phyloP scores from a whole-genome alignment of 1,140 invertebrate genomes.

The Calycopis cecrops region DNA sequence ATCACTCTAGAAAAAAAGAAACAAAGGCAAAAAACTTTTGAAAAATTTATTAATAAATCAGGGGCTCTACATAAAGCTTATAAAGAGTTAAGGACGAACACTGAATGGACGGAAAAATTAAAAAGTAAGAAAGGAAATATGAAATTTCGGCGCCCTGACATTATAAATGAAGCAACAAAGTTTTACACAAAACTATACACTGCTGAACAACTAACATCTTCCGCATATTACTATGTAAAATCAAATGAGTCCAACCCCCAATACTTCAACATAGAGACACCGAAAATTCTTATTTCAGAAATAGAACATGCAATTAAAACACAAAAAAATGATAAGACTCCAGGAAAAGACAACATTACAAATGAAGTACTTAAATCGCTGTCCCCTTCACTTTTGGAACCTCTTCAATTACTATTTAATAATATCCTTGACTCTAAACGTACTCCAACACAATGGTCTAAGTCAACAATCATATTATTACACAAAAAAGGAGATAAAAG shows the following conservation, averaged over 20 bases:
- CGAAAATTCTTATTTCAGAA: conserved; percentile 8
- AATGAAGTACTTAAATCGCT: no score
- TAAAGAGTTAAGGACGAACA: conserved; percentile 18
- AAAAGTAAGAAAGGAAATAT: conserved; percentile 15
- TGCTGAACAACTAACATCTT: not conserved
- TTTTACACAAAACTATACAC: conserved; percentile 25
- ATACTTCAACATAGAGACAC: not conserved
- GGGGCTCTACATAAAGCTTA: conserved; percentile 22
- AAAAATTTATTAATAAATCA: conserved; percentile 16
- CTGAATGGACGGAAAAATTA: conserved; percentile 21
- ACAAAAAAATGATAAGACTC: no score
- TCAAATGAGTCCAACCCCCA: not conserved
- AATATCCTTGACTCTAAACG: no score
- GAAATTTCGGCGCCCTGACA: conserved; percentile 15
- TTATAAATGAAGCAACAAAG: conserved; percentile 25
- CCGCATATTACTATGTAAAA: not conserved
- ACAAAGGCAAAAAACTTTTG: conserved; percentile 15
- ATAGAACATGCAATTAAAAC: no score
- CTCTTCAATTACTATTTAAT: no score
- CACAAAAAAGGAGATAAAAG: no score
- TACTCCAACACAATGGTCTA: no score
- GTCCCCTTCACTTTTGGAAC: no score
- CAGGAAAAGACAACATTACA: no score
- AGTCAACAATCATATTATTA: no score
- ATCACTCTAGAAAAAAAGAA: conserved; percentile 13